Evolutionary conservation across 2,113 vertebrate genomes (phyloP).

Genomic region (Thamnophis sirtalis): DNA sequence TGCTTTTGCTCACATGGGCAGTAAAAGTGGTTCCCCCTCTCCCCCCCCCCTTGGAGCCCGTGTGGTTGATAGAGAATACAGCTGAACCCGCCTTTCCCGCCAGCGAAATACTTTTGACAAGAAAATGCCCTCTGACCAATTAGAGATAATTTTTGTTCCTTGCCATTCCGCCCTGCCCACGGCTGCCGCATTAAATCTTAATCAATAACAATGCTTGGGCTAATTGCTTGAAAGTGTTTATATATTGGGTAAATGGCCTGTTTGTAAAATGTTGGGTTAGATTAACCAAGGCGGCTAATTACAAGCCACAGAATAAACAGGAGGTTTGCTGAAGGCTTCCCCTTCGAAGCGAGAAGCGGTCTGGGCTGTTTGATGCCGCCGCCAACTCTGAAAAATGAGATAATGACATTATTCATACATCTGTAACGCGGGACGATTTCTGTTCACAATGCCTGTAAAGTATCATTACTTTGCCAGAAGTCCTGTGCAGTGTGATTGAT

Average conservation of each 20-base stretch:
- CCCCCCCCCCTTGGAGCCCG: neutral
- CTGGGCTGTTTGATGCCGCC: slow-evolving; percentile 60
- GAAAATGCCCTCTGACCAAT: slow-evolving; percentile 59
- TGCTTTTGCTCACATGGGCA: neutral
- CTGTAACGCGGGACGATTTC: slow-evolving; percentile 66
- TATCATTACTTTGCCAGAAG: slow-evolving; percentile 68
- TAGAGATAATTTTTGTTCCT: slow-evolving; percentile 41
- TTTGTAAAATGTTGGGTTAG: slow-evolving; percentile 69
- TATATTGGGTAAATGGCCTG: slow-evolving; percentile 64
- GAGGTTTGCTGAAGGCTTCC: slow-evolving; percentile 65
- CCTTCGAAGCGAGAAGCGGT: slow-evolving; percentile 57
- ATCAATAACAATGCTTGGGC: slow-evolving; percentile 68
- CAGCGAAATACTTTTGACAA: slow-evolving; percentile 48
- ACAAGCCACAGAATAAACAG: slow-evolving; percentile 62
- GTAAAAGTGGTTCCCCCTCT: neutral
- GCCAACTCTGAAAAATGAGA: slow-evolving; percentile 61
- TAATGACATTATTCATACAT: slow-evolving; percentile 73
- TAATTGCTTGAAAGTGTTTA: slow-evolving; percentile 67
- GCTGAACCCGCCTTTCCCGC: slow-evolving; percentile 29
- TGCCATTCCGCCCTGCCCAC: slow-evolving; percentile 45
- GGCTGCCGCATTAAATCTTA: slow-evolving; percentile 65
- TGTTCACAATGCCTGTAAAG: slow-evolving; percentile 67
- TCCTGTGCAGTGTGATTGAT: slow-evolving; percentile 71
- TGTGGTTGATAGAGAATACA: slow-evolving; percentile 33
- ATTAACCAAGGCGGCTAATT: slow-evolving; percentile 72